Percentiles rank a stretch among this genome's conserved stretches.
Conservation (phyloP, 2,113 vertebrate genomes). For the Macrotis lagotis region DNA sequence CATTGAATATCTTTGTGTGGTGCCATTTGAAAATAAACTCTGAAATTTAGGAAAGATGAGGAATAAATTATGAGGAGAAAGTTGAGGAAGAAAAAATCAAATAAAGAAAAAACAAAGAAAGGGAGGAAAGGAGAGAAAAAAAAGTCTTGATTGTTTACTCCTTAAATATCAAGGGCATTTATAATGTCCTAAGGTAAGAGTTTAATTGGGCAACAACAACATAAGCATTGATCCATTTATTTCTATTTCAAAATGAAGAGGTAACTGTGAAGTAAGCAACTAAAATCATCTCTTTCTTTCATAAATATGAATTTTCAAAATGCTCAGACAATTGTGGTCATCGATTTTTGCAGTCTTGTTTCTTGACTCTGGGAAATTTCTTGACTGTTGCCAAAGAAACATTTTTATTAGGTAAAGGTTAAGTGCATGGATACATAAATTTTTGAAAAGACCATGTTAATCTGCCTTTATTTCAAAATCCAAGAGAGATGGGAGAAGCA, state of each 20-base stretch:
- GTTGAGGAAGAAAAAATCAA: neutral
- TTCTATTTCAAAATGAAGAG: constrained; percentile 65
- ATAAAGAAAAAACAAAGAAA: neutral
- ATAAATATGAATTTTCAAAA: constrained; percentile 68
- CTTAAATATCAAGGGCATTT: constrained; percentile 40
- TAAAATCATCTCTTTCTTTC: constrained; percentile 46
- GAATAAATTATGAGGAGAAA: neutral
- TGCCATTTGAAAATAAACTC: neutral
- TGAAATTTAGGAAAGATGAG: neutral
- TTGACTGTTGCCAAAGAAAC: constrained; percentile 49
- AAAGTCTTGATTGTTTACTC: neutral
- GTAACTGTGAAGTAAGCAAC: constrained; percentile 63
- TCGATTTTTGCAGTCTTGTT: constrained; percentile 53
- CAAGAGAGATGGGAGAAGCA: neutral
- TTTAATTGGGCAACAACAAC: constrained; percentile 60
- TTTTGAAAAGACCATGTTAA: constrained; percentile 60
- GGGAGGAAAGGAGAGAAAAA: neutral
- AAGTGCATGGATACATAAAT: constrained; percentile 34
- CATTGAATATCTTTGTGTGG: neutral
- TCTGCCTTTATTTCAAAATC: constrained; percentile 29
- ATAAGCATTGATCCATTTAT: constrained; percentile 68
- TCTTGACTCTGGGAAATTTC: constrained; percentile 50
- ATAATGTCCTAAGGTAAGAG: constrained; percentile 45
- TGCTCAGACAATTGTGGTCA: constrained; percentile 51
- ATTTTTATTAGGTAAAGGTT: constrained; percentile 59